Evolutionary conservation across 1,140 invertebrate genomes (phyloP).

Genomic region (Drosophila azteca): DNA sequence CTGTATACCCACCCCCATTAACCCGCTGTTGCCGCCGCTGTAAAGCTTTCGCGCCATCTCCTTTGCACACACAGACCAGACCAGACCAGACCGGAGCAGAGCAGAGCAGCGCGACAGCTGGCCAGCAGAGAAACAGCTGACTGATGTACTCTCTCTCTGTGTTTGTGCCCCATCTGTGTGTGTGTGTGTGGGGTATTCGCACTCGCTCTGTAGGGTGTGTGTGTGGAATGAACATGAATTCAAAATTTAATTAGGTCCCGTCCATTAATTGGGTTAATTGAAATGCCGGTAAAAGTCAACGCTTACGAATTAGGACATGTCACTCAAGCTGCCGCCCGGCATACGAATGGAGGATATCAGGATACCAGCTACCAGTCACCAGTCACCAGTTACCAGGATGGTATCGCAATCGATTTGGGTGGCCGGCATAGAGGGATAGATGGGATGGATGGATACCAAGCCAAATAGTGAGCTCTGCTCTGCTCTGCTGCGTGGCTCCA

Average conservation of each 20-base stretch:
- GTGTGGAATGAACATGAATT: constrained; percentile 66
- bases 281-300: constrained; percentile 82
- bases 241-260: constrained; percentile 83
- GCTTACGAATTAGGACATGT: constrained; percentile 81
- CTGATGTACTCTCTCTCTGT: constrained; percentile 46
- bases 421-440: no score
- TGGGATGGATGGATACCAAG: background rate
- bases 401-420: constrained; percentile 26
- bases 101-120: constrained; percentile 51
- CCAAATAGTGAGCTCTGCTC: no score
- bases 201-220: constrained; percentile 19
- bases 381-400: background rate
- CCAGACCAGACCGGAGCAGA: constrained; percentile 9
- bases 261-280: constrained; percentile 84
- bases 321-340: constrained; percentile 58
- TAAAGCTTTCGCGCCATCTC: constrained; percentile 71
- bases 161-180: constrained; percentile 23
- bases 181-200: constrained; percentile 17
- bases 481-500: constrained; percentile 16
- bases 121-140: constrained; percentile 71
- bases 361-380: background rate
- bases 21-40: constrained; percentile 8
- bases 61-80: constrained; percentile 29
- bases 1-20: constrained; percentile 5
- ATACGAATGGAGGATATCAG: background rate